Base-by-base conservation (phyloP, 2,113 vertebrate species). In the Anguilla japonica region DNA sequence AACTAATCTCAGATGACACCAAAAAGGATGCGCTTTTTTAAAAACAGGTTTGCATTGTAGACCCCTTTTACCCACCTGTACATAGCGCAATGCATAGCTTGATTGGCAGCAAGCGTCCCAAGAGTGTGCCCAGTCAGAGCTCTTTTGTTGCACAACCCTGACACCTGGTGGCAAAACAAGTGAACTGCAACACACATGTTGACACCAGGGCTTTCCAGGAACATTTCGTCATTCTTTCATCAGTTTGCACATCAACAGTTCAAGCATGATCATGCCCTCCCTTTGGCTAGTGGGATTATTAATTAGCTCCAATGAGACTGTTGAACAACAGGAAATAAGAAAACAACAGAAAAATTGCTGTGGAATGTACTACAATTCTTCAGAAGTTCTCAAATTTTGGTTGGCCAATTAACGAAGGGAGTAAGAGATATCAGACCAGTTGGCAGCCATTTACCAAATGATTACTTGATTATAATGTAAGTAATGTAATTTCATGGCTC, bases 161-260 rank as follows among this genome's bases (percentile, higher is more conserved):
- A 60, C 92, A 93, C 88, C 93, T 93, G 80, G n/a, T 89, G 94
- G 90, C 87, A 1, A 71, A 14, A 18, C 18, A 5, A 14, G 78
- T 39, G 81, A 79, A 29, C 71, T 87, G 81, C 91, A 90, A 26
- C 18, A 3, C 60, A 5, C 34, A 80, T 34, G 71, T 75, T 34
- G n/a, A 29, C 9, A 14, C 9, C 34, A n/a, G 71, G 1, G 71
- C 60, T 22, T 67, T 67, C 4, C 60, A 67, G 22, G 16, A 67
- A 67, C 22, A 5, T 22, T 1, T 26, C 20, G 3, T 22, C 4
- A 60, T 20, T 60, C 57, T 15, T 60, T 60, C 14, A n/a, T n/a
- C 20, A n/a, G 71, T 26, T 75, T 34, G 26, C n/a, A 9, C 71
- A 2, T n/a, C 71, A 75, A 3, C 5, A 75, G 26, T 29, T 11